Base-by-base conservation (phyloP, 2,888 invertebrate genomes). In the Synergus laeviventris region DNA sequence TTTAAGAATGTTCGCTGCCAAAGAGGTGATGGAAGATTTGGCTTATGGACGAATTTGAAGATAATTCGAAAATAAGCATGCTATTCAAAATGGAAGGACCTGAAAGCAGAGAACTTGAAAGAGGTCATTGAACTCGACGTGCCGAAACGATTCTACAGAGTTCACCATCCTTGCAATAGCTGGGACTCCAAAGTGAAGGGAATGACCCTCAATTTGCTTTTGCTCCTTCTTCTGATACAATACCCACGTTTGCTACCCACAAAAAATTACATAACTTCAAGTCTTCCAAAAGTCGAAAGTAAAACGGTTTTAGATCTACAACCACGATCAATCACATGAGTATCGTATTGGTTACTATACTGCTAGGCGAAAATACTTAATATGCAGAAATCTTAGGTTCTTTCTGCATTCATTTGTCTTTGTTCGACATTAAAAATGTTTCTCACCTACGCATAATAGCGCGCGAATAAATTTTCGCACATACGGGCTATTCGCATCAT, bases 401-500 rank as follows among this genome's bases (percentile, higher is more conserved):
- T 59, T 21, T 59, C 16, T 60, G 16, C 60, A 36, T 16, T 62
- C n/a, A 62, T 62, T 42, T 12, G 38, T 39, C 62, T 62, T 62
- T 62, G 36, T 70, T 54, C 7, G 24, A 31, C 11, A 49, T 31
- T 70, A n/a, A 31, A 36, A 31, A 66, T 70, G 9, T 24, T 70
- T 39, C 66, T 70, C 36, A 54, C 70, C 70, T n/a, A 36, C n/a
- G 36, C 64, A 66, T 66, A 66, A 66, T 66, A 45, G 31, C 5
- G 12, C 21, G 21, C n/a, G 49, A 70, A 70, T 49, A 49, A 54
- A 54, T 73, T 76, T 74, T 76, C 62, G 73, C 64, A 54, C 77
- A 81, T 81, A 78, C 80, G 80, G 81, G 80, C 78, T 78, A 80
- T 81, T 79, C 70, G 76, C 66, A 79, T 80, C 49, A 70, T 80